Evolutionary conservation across 2,888 invertebrate genomes (phyloP), one percentile per base, ranked within the genome.

Genomic region (Polyommatus icarus): DNA sequence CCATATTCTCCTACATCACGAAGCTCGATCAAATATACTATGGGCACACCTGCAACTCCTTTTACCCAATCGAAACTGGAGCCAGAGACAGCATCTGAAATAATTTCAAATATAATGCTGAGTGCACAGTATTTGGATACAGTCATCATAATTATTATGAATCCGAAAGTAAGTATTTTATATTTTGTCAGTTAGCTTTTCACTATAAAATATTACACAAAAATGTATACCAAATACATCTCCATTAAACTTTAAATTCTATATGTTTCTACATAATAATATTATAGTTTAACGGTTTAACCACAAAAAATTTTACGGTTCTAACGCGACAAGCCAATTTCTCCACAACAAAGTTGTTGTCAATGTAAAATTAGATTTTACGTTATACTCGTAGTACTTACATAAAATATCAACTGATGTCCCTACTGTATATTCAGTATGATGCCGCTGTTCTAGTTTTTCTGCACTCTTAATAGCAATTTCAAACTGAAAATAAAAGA

Each of bases 61-160:
- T 95, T 92, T 0, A 92, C 95, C 92, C 94, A 95, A 82, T 95
- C 95, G 76, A 89, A 88, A 77, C 89, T 88, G 36, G 87, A 88
- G 0, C 94, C 94, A 2, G 89, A 88, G 0, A 91, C 90, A 7
- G 80, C 79, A 79, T 93, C 94, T 94, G 84, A 71, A 84, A 61
- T 61, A 24, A 61, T 61, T 61, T 61, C 3, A 61, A 61, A 61
- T 24, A 5, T 3, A 18, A 54, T 46, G 10, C 46, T 46, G 46
- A 1, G 24, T 24, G 24, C 24, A 24, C 24, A 24, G 24, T 24
- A 24, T 24, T 24, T 24, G 24, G 24, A 24, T 24, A 24, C 24
- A 24, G 24, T 24, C 24, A 24, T 24, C 24, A 24, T 24, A 24
- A 24, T 24, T 24, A 24, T 40, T 40, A 40, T 40, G 7, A 40